Base-by-base conservation (phyloP, 2,797 vertebrate genomes). In the Lycodopsis pacificus region DNA sequence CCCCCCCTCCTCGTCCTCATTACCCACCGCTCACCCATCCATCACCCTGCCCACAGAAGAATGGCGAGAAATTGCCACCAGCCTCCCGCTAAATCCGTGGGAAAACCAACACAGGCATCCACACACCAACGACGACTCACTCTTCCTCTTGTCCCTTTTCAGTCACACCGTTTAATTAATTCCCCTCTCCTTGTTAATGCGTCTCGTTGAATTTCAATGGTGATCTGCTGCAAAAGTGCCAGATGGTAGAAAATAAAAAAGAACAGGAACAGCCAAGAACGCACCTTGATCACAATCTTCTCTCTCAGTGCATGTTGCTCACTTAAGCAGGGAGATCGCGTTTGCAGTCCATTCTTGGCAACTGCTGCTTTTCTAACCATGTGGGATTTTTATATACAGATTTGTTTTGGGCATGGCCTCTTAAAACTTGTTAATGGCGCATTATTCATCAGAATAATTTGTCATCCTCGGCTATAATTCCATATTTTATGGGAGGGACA, bases 51-150 rank as follows among this genome's bases (percentile, higher is more conserved):
- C 30, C 53, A 80, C 58, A 74, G 71, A 77, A 77, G 69, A 77
- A 66, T 82, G 66, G 76, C 82, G 83, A 79, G 72, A 86, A 82
- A 88, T 76, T 22, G 40, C 76, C 84, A 84, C 36, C 86, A 81
- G 76, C 66, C 76, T 83, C 73, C 70, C 65, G 51, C 57, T 70
- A 27, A 75, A 76, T 77, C 70, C 64, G 30, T 48, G 12, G 5
- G 62, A 69, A 72, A 66, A 69, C 66, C 56, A 76, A 32, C 65
- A 76, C 19, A 72, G 19, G 22, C 70, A 54, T 4, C 19, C 19
- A 49, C 38, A 32, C 25, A 73, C 77, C 30, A 34, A 17, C 53
- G 30, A 5, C 5, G 3, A 44, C 27, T 25, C 34, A 34, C 48
- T 14, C 58, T 40, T 19, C 42, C 36, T 63, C 65, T 68, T 11